These are phyloP conservation scores for Rhynchophorus ferrugineus DNA, from an alignment of 1,140 invertebrate genomes.

Conservation along the genomic window DNA sequence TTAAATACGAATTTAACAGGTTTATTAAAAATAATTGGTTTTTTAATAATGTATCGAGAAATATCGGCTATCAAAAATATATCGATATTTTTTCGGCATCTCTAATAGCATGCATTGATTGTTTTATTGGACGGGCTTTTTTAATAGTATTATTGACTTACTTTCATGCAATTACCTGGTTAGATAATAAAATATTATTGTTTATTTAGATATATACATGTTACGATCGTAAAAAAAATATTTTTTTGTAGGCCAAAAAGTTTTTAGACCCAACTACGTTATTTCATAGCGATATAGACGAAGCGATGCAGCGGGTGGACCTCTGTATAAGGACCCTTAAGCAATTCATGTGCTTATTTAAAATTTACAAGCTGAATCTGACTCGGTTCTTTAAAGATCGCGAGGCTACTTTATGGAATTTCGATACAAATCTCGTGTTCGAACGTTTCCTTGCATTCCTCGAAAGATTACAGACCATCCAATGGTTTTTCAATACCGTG, in stretches of 20 bases:
- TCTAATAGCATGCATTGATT: too few species aligned
- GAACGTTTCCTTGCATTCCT: constrained; percentile 77
- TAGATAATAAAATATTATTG: too few species aligned
- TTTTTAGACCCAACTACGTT: constrained; percentile 82
- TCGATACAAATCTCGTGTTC: constrained; percentile 82
- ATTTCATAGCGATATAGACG: constrained; percentile 85
- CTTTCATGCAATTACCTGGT: too few species aligned
- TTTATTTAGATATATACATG: too few species aligned
- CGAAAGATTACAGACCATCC: constrained; percentile 71
- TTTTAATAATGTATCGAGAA: too few species aligned
- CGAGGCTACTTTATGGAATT: constrained; percentile 71
- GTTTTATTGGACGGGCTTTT: too few species aligned
- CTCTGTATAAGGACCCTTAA: constrained; percentile 61
- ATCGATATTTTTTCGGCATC: too few species aligned
- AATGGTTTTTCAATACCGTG: constrained; percentile 86
- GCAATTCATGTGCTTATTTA: constrained; percentile 55
- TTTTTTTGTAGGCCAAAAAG: constrained; percentile 56
- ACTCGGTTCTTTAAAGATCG: constrained; percentile 54
- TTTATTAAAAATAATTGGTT: too few species aligned
- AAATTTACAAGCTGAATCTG: constrained; percentile 64
- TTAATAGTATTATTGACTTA: too few species aligned
- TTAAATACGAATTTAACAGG: too few species aligned
- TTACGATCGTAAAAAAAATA: too few species aligned
- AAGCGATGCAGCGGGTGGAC: constrained; percentile 71
- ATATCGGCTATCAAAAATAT: too few species aligned